Evolutionary conservation across 2,888 invertebrate species (phyloP).

Genomic region (Vanessa cardui): DNA sequence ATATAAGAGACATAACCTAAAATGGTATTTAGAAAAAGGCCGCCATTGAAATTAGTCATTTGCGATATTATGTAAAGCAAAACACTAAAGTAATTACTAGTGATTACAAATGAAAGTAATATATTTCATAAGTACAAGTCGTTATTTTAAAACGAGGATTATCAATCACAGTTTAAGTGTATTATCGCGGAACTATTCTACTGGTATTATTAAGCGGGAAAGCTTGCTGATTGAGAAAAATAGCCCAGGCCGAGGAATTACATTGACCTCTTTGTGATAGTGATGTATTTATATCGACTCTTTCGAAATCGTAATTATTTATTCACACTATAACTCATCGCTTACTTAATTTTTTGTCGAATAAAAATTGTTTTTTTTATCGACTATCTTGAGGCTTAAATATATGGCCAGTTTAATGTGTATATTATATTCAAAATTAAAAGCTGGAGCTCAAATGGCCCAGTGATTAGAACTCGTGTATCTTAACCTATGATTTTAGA

Average conservation of each 20-base stretch:
- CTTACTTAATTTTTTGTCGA: too few species aligned
- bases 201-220: constrained; percentile 44
- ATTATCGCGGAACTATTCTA: constrained; percentile 33
- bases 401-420: too few species aligned
- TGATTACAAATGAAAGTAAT: background rate
- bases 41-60: background rate
- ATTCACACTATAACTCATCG: too few species aligned
- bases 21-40: too few species aligned
- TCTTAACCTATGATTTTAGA: too few species aligned
- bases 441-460: too few species aligned
- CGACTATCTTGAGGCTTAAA: too few species aligned
- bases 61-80: background rate
- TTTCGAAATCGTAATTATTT: constrained; percentile 13
- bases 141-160: constrained; percentile 9
- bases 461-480: too few species aligned
- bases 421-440: too few species aligned
- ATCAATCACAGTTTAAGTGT: constrained; percentile 23
- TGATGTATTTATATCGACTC: constrained; percentile 30
- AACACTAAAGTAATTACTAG: background rate
- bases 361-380: too few species aligned
- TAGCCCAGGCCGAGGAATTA: constrained; percentile 45
- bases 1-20: too few species aligned
- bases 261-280: constrained; percentile 53
- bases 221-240: constrained; percentile 58
- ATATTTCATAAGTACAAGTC: constrained; percentile 4